Conservation (phyloP, 2,888 invertebrate species). For the Lepetodrilus schrolli region DNA sequence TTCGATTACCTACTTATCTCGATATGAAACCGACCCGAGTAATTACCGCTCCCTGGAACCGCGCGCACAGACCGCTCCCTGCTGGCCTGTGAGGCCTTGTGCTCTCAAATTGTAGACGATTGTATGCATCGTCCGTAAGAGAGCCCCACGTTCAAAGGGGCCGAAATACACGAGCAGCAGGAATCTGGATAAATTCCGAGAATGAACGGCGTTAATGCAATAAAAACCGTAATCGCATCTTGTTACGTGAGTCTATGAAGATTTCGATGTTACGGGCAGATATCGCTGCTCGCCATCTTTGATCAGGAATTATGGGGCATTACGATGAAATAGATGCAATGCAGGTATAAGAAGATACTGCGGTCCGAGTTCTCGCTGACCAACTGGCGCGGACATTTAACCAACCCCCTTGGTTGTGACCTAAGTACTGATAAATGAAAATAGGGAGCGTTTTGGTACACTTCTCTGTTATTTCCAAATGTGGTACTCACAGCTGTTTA, state of each 20-base stretch:
- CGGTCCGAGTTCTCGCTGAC: not conserved
- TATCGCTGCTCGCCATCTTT: conserved; percentile 1
- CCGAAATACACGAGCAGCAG: not conserved
- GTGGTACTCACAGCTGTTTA: not conserved
- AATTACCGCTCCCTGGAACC: not conserved
- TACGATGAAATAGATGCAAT: not conserved
- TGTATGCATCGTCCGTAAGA: conserved; percentile 1
- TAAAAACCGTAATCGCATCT: not conserved
- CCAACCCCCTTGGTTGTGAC: not conserved
- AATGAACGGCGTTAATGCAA: not conserved
- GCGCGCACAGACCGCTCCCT: not conserved
- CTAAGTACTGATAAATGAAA: conserved; percentile 8
- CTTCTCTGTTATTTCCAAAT: not conserved
- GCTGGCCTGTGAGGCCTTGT: not conserved
- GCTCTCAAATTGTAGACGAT: not conserved
- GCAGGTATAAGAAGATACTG: not conserved
- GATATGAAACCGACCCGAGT: conserved; percentile 20
- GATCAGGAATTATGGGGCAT: conserved; percentile 22
- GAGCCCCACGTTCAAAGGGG: not conserved
- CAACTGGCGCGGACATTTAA: conserved; percentile 4
- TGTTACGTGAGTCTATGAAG: not conserved
- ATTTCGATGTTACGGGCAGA: not conserved
- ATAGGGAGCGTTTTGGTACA: not conserved
- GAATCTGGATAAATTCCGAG: not conserved
- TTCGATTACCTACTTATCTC: conserved; percentile 9